A percentile compares a stretch with the other conserved stretches of the same genome.
Evolutionary conservation across 2,113 vertebrate species (phyloP).

Genomic region (Columba livia): DNA sequence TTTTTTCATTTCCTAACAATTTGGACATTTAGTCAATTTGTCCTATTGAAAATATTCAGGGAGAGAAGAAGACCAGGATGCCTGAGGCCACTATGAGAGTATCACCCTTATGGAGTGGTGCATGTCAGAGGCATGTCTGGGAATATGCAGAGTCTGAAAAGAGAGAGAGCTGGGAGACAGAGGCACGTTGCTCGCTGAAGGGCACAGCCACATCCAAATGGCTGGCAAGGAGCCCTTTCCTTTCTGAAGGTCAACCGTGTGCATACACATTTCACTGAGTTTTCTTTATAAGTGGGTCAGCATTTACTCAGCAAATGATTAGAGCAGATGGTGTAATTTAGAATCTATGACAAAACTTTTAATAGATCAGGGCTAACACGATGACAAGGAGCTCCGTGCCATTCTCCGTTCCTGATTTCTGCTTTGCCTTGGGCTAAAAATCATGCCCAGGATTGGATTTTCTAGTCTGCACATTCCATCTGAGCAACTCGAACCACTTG

Average conservation of each 20-base stretch:
- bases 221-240: constrained; percentile 40
- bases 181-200: background rate
- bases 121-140: background rate
- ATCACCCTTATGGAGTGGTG: background rate
- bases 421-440: constrained; percentile 45
- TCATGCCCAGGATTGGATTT: background rate
- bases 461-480: constrained; percentile 18
- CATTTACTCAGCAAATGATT: constrained; percentile 54
- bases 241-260: constrained; percentile 39
- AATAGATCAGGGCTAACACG: constrained; percentile 43
- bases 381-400: constrained; percentile 12
- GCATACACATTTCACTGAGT: constrained; percentile 21
- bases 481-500: constrained; percentile 25
- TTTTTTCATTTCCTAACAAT: background rate
- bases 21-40: background rate
- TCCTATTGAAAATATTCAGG: background rate
- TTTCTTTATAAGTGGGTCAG: constrained; percentile 57
- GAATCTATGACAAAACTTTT: constrained; percentile 70
- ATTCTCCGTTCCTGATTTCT: background rate
- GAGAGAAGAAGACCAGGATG: background rate
- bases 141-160: background rate
- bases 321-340: constrained; percentile 68
- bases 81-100: background rate
- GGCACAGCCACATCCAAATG: background rate
- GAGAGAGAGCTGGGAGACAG: background rate